phyloP scores from a whole-genome alignment of 1,140 invertebrate genomes.

The Thaumetopoea pityocampa region DNA sequence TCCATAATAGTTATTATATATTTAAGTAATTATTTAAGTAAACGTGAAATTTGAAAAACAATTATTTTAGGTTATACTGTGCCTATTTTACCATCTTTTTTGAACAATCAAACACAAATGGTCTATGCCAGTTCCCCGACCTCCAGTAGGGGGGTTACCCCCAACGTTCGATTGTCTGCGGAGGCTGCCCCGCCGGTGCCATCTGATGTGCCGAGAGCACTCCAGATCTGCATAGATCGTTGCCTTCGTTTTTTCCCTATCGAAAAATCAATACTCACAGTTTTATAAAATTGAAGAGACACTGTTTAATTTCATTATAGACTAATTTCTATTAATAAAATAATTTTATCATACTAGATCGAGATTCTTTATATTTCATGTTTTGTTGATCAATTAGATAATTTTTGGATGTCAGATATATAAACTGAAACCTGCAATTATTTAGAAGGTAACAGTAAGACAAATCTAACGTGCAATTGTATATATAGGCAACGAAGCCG shows the following conservation, averaged over 20 bases:
- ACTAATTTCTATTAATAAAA: constrained; percentile 6
- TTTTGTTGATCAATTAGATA: not conserved
- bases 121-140: constrained; percentile 60
- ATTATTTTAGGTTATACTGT: too few species aligned
- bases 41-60: too few species aligned
- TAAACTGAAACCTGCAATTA: not conserved
- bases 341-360: not conserved
- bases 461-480: constrained; percentile 5
- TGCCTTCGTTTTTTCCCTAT: constrained; percentile 75
- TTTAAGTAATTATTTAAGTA: too few species aligned
- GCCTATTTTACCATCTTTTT: too few species aligned
- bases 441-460: constrained; percentile 1
- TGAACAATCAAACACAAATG: constrained; percentile 25
- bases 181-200: constrained; percentile 72
- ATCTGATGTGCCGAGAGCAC: constrained; percentile 75
- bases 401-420: too few species aligned
- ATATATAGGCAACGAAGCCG: constrained; percentile 25
- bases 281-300: constrained; percentile 66
- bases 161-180: constrained; percentile 73
- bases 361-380: not conserved
- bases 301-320: constrained; percentile 54
- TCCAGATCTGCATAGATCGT: constrained; percentile 75
- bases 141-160: constrained; percentile 57
- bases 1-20: too few species aligned
- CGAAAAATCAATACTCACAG: constrained; percentile 72